A percentile compares a stretch with the other conserved stretches of the same genome.
These are phyloP conservation scores for Bombus haemorrhoidalis DNA, from an alignment of 1,140 invertebrate species.

Conservation along the genomic window DNA sequence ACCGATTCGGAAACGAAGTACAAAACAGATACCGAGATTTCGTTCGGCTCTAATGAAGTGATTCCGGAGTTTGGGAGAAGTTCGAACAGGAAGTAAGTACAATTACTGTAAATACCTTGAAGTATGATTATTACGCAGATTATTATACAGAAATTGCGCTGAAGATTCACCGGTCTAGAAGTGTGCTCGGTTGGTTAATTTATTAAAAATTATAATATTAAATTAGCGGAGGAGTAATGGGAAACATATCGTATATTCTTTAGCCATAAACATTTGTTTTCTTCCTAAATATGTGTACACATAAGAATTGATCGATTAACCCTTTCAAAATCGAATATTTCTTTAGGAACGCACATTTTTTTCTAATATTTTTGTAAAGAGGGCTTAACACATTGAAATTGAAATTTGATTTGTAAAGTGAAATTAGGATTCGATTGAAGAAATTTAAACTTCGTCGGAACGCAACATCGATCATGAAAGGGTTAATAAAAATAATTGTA, in stretches of 20 bases:
- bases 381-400: background rate
- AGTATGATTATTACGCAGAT: background rate
- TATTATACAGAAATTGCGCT: background rate
- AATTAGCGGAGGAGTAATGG: conserved; percentile 3
- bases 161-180: background rate
- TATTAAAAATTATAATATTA: background rate
- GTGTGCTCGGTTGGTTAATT: conserved; percentile 6
- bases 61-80: background rate
- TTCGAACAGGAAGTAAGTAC: conserved; percentile 26
- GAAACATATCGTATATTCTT: conserved; percentile 26
- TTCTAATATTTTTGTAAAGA: background rate
- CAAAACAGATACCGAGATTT: background rate
- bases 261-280: background rate
- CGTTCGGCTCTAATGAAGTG: conserved; percentile 7
- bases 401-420: background rate
- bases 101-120: conserved; percentile 7
- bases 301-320: background rate
- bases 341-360: background rate
- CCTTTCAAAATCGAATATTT: background rate
- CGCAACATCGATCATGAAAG: background rate
- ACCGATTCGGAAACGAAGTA: background rate
- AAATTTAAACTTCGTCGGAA: background rate
- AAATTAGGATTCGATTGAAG: background rate
- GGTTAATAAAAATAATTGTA: background rate
- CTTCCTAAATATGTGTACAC: background rate